Evolutionary conservation across 92 coral and sea anemone genomes (phyloP).

Genomic region (Epizoanthus fatuus): DNA sequence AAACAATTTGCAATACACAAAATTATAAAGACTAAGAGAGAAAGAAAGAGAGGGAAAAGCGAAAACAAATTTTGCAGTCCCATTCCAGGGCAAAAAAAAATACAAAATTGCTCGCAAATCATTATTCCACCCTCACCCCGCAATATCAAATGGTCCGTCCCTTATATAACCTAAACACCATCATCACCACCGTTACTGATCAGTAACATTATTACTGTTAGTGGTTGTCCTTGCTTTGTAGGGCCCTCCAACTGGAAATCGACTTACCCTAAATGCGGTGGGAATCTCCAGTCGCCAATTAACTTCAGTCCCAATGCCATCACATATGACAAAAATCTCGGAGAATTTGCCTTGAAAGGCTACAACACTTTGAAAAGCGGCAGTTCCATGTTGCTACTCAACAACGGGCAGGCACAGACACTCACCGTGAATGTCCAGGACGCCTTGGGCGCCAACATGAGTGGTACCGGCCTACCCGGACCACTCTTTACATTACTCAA

Average conservation of each 20-base stretch:
- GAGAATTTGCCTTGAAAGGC: background rate
- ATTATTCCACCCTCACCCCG: too few species aligned
- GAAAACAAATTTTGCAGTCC: too few species aligned
- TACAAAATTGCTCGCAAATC: too few species aligned
- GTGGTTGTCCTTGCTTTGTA: background rate
- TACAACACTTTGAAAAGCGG: background rate
- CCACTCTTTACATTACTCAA: background rate
- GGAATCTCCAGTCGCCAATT: constrained; percentile 11
- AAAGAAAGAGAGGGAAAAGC: too few species aligned
- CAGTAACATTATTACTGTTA: background rate
- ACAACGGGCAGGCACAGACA: background rate
- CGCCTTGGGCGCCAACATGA: background rate
- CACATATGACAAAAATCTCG: background rate
- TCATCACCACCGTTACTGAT: background rate
- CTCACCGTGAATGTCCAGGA: background rate
- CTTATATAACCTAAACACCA: background rate
- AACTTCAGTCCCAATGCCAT: background rate
- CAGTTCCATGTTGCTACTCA: background rate
- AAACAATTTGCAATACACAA: too few species aligned
- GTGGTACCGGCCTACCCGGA: background rate
- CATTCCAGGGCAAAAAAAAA: too few species aligned
- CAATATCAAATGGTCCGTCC: too few species aligned
- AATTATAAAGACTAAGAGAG: too few species aligned
- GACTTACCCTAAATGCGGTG: background rate
- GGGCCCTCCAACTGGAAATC: background rate